Base-by-base conservation (phyloP, 2,113 vertebrate species). In the Aleadryas rufinucha region DNA sequence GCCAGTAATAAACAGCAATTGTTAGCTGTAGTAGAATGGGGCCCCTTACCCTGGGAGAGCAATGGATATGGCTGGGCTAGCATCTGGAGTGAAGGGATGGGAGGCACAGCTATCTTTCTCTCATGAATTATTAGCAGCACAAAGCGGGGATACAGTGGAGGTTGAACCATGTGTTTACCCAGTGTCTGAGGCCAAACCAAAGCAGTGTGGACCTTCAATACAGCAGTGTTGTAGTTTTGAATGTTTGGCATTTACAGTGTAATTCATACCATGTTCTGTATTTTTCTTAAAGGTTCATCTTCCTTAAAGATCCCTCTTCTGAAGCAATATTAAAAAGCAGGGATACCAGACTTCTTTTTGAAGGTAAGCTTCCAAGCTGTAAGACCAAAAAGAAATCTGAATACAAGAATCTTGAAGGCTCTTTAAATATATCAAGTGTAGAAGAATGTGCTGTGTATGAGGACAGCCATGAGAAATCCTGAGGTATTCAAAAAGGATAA, bases 1-100 rank as follows among this genome's bases (percentile, higher is more conserved):
- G 59, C 50, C 63, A 69, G 83, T 50, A 85, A 91, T 65, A 87
- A 96, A 69, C 23, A 71, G 56, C 68, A 87, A 71, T 47, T 66
- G 80, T 84, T 59, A 82, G 61, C 35, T 95, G 47, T 26, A 56
- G 21, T 15, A 87, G 52, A 87, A 57, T 42, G 69, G 26, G 44
- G 49, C 21, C 65, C 52, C 53, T 68, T 78, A 68, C 39, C 21
- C 44, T 85, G 31, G 17, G 9, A 93, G 53, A 31, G 66, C 37
- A 70, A 20, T 81, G 60, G 68, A 52, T 59, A 41, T 60, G 35
- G n/a, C 35, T 95, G 26, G 75, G 42, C 12, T 45, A 33, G 45
- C 10, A 61, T 49, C 45, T 89, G 77, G 35, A 69, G 19, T 20
- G 47, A 78, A 37, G 42, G 59, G 24, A 68, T 6, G 13, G 63